phyloP scores from a whole-genome alignment of 2,113 vertebrate genomes.

The Chloebia gouldiae region DNA sequence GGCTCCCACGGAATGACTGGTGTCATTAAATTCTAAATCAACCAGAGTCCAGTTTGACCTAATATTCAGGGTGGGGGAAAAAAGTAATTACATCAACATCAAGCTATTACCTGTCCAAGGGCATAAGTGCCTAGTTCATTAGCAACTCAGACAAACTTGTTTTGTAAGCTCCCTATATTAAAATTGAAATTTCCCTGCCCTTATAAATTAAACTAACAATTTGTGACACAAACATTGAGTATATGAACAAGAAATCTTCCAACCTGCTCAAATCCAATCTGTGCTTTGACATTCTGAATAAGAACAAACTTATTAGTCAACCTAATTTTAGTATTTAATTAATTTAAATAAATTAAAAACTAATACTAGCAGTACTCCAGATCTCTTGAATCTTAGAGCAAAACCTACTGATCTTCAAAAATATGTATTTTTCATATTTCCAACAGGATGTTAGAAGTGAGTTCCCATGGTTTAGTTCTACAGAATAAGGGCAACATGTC shows the following conservation, averaged over 20 bases:
- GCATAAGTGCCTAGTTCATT: conserved; percentile 45
- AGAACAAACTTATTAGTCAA: neutral
- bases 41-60: conserved; percentile 36
- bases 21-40: neutral
- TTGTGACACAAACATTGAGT: neutral
- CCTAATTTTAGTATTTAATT: neutral
- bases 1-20: neutral
- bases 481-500: neutral
- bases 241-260: neutral
- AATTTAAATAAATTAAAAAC: neutral
- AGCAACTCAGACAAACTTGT: conserved; percentile 51
- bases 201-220: conserved; percentile 34
- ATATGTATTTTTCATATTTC: neutral
- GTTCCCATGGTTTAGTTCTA: neutral
- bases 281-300: neutral
- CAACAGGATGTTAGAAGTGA: neutral
- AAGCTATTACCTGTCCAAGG: conserved; percentile 59
- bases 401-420: neutral
- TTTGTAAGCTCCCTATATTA: conserved; percentile 54
- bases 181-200: conserved; percentile 41
- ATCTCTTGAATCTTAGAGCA: neutral
- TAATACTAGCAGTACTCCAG: neutral
- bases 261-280: neutral
- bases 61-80: conserved; percentile 31
- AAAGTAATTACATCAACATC: conserved; percentile 47